Base-by-base conservation (phyloP, 1,140 invertebrate genomes). In the Mycetomoellerius zeteki region DNA sequence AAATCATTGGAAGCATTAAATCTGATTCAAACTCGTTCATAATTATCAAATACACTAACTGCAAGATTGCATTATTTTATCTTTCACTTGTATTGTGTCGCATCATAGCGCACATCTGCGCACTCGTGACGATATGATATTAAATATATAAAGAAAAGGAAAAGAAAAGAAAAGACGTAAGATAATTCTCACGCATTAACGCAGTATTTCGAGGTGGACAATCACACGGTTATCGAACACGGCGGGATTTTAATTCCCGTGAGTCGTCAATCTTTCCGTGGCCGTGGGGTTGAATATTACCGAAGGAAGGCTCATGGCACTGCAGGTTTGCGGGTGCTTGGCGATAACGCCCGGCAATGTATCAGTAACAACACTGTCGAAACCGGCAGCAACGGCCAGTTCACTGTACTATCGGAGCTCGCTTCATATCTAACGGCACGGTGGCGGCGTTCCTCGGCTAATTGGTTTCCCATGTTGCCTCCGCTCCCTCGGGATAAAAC, bases 401-500 rank as follows among this genome's bases (percentile, higher is more conserved):
- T 50, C 65, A 24, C 21, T 82, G 80, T 86, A 71, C 77, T 77
- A 81, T 86, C 85, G 85, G 85, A 87, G 60, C 87, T 60, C 33
- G 75, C 89, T 92, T 95, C 94, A 91, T 95, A 95, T 95, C 93
- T 93, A 91, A 77, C 92, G 90, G 88, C 91, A 92, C 91, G 90
- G 91, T 93, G 90, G 91, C 90, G 91, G 90, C 94, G 89, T 92
- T 92, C 93, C 86, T 89, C 90, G 87, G 92, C 94, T 95, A 95
- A 95, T 95, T 95, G 95, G 93, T 95, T 95, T 95, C 94, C 94
- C 94, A 92, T 95, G 94, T 95, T 93, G 92, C 88, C 86, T 88
- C 89, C 86, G 81, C 93, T 94, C 93, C 92, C 93, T 86, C 84
- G 92, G 94, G 94, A 95, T 94, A 95, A 95, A 92, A 89, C 86